Conservation (phyloP, 2,113 vertebrate genomes). For the Felis catus region DNA sequence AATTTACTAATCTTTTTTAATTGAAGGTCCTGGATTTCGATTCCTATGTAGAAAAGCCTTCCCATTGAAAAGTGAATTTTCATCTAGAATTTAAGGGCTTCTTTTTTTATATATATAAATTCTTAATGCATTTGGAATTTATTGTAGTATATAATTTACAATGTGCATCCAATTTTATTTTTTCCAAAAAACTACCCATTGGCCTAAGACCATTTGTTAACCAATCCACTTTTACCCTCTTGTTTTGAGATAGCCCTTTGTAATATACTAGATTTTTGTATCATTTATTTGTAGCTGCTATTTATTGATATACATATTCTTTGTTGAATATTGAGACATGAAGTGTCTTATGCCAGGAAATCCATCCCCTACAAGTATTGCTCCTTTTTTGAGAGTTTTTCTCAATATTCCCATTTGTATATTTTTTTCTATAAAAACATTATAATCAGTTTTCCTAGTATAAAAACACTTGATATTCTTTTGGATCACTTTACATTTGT, state of each 20-base stretch:
- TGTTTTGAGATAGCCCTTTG: not conserved
- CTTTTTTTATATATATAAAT: not conserved
- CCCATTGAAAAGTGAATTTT: not conserved
- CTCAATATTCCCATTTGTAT: not conserved
- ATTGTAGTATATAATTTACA: not conserved
- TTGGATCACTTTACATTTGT: not conserved
- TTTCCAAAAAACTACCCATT: not conserved
- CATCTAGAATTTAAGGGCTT: not conserved
- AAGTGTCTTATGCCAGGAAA: not conserved
- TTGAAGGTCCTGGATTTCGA: not conserved
- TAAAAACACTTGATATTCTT: not conserved
- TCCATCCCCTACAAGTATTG: not conserved
- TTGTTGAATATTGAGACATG: not conserved
- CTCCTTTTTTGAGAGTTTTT: not conserved
- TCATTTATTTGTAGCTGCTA: not conserved
- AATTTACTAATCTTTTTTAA: constrained; percentile 2
- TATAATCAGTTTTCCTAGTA: not conserved
- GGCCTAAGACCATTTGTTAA: not conserved
- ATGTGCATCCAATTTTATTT: not conserved
- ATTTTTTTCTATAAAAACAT: not conserved
- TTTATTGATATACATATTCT: not conserved
- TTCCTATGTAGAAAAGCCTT: not conserved
- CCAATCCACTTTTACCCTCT: not conserved
- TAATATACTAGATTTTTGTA: not conserved
- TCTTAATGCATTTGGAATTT: not conserved